These are phyloP conservation scores for Drosophila atripex DNA, from an alignment of 2,888 invertebrate genomes.

Conservation along the genomic window DNA sequence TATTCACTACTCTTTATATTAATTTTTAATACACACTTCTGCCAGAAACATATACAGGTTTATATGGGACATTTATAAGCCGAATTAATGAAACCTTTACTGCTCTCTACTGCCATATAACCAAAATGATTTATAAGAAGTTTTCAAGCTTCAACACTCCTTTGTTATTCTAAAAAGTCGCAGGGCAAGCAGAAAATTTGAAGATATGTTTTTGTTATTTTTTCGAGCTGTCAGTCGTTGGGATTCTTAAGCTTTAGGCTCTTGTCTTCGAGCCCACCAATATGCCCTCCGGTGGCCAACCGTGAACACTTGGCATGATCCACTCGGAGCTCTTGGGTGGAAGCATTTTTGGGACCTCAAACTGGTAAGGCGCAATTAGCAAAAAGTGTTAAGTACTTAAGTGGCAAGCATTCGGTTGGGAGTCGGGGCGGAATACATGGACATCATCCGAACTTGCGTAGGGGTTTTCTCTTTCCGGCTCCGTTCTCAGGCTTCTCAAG, in stretches of 20 bases:
- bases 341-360: conserved; percentile 63
- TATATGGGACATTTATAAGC: too few species aligned
- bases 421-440: conserved; percentile 54
- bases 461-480: conserved; percentile 70
- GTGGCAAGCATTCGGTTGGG: conserved; percentile 58
- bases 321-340: conserved; percentile 61
- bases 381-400: conserved; percentile 81
- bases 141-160: not conserved
- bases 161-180: not conserved
- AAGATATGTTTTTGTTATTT: conserved; percentile 40
- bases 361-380: conserved; percentile 69
- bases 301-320: conserved; percentile 59
- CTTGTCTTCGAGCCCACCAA: conserved; percentile 14
- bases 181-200: conserved; percentile 9
- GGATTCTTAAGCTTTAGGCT: conserved; percentile 45
- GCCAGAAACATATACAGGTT: too few species aligned
- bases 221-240: conserved; percentile 48
- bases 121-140: too few species aligned
- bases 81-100: too few species aligned
- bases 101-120: too few species aligned
- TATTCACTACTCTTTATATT: too few species aligned
- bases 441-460: conserved; percentile 59
- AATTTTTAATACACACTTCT: too few species aligned
- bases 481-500: conserved; percentile 30
- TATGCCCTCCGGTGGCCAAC: conserved; percentile 58